Conservation (phyloP, 1,140 invertebrate species). For the Cherax quadricarinatus region DNA sequence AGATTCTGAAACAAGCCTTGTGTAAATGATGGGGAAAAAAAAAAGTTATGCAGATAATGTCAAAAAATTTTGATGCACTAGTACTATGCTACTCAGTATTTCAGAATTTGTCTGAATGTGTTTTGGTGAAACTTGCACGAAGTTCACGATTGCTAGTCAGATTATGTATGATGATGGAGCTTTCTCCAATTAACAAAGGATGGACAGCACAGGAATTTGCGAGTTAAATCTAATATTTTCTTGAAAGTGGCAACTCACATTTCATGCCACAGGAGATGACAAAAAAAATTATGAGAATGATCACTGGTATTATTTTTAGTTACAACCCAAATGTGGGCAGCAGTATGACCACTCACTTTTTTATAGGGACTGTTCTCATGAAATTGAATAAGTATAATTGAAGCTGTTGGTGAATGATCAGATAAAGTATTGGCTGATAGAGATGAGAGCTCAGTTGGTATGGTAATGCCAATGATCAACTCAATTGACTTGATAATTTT, state of each 20-base stretch:
- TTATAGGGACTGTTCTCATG: not conserved
- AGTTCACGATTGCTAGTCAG: conserved; percentile 59
- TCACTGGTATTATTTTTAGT: not conserved
- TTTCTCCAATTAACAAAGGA: conserved; percentile 26
- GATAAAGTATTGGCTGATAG: not conserved
- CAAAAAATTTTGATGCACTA: not conserved
- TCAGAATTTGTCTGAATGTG: conserved; percentile 51
- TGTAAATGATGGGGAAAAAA: conserved; percentile 21
- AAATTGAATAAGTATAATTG: not conserved
- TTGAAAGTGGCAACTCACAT: not conserved
- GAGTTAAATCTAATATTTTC: not conserved
- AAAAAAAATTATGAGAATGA: conserved; percentile 27
- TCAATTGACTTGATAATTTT: conserved; percentile 9
- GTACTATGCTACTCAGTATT: conserved; percentile 14
- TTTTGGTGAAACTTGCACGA: conserved; percentile 32
- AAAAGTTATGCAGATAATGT: conserved; percentile 9
- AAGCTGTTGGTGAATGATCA: not conserved
- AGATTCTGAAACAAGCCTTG: conserved; percentile 47
- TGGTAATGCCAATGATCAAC: not conserved
- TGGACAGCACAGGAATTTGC: conserved; percentile 10
- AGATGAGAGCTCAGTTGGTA: not conserved
- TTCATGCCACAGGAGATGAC: conserved; percentile 10
- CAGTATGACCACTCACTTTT: not conserved
- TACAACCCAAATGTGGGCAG: conserved; percentile 10
- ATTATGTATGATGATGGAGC: conserved; percentile 32